These are phyloP conservation scores for Sigmodon hispidus DNA, from an alignment of 2,113 vertebrate genomes.

Conservation along the genomic window DNA sequence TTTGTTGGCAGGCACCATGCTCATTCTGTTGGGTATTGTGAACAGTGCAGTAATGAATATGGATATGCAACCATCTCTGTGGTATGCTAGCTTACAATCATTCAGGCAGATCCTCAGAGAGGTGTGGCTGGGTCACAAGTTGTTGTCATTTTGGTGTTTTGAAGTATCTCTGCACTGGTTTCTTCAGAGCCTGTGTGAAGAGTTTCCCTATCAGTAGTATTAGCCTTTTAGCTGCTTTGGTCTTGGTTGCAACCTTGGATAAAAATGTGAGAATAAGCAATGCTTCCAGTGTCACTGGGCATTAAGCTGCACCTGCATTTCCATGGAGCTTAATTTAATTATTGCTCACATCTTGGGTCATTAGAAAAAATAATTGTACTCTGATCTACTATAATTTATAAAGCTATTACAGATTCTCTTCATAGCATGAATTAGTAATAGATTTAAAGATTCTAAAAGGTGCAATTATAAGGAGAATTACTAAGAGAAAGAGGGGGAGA, in stretches of 20 bases:
- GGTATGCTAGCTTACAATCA: too few relatives aligned
- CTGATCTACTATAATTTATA: conserved; percentile 56
- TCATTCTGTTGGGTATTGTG: background rate
- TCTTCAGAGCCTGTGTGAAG: background rate
- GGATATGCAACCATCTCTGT: background rate
- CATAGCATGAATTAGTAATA: conserved; percentile 13
- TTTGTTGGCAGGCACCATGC: background rate
- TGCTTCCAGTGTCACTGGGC: background rate
- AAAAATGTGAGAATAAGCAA: background rate
- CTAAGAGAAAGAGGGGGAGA: background rate
- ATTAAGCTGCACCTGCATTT: conserved; percentile 2
- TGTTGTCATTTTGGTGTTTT: background rate
- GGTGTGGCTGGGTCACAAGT: background rate
- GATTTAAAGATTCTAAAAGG: conserved; percentile 45
- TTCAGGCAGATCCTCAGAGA: background rate
- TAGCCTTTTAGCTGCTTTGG: background rate
- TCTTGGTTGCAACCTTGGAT: background rate
- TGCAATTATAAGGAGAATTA: background rate
- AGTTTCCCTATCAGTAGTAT: background rate
- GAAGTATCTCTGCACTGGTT: background rate
- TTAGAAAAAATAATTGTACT: conserved; percentile 41
- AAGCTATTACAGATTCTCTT: conserved; percentile 41
- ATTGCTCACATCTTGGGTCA: conserved; percentile 52
- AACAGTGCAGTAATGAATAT: background rate
- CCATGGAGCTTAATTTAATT: conserved; percentile 3